Evolutionary conservation across 2,797 vertebrate species (phyloP).

Genomic region (Etheostoma nigrum): DNA sequence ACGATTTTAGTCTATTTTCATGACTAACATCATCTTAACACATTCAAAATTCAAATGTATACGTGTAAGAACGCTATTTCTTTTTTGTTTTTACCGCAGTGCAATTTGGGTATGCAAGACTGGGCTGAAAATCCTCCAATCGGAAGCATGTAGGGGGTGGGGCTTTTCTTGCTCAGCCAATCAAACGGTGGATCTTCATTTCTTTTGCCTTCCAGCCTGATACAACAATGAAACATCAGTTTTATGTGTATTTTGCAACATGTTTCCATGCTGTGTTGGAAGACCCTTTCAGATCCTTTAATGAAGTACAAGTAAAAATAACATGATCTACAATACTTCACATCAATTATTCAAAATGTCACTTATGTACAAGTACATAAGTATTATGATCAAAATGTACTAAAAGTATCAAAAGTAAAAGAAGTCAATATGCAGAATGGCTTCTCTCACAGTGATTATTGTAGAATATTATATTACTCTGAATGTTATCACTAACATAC

Average conservation of each 20-base stretch:
- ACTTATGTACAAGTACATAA: not conserved
- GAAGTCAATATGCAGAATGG: not conserved
- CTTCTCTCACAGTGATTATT: not conserved
- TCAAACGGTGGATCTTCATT: not conserved
- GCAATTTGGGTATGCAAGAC: slow-evolving; percentile 63
- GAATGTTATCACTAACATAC: not conserved
- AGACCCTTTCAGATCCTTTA: not conserved
- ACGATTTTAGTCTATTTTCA: accelerated
- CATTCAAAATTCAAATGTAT: too few relatives aligned
- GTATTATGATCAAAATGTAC: not conserved
- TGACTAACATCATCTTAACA: accelerated
- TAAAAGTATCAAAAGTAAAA: not conserved
- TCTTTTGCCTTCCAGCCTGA: too few relatives aligned
- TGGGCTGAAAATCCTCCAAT: slow-evolving; percentile 37
- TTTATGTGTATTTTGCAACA: not conserved
- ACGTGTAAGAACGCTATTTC: accelerated
- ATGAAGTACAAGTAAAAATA: not conserved
- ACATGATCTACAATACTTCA: not conserved
- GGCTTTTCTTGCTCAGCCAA: slow-evolving; percentile 21
- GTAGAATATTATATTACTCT: not conserved
- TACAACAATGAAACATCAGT: too few relatives aligned
- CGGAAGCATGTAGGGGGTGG: not conserved
- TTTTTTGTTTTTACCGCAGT: slow-evolving; percentile 18
- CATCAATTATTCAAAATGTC: not conserved
- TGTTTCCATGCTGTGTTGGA: not conserved